Evolutionary conservation across 2,888 invertebrate genomes (phyloP), one percentile per base, ranked within the genome.

Genomic region (Muscina levida): DNA sequence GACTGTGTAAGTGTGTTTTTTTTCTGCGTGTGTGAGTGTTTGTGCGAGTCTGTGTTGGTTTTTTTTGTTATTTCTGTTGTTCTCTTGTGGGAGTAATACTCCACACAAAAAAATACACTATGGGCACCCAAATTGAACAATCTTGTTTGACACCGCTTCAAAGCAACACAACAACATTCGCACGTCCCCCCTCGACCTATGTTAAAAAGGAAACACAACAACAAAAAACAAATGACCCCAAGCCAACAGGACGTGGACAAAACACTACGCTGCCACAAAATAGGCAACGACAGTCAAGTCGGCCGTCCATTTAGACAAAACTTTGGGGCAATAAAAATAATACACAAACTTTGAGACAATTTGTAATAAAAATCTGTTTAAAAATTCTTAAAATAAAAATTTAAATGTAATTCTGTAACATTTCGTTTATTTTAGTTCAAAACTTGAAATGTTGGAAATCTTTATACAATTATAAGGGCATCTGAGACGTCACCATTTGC

Each of bases 281-380:
- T 17, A 44, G 48, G 15, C 46, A 15, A 46, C 46, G 15, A n/a
- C 46, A 15, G 46, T n/a, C 31, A 31, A 5, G 31, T 31, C 31
- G 31, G 46, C 13, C 24, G 22, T 3, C 53, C 53, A 53, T 24
- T 53, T 53, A 24, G 10, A 53, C 5, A 10, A 31, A 62, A 62
- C 11, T 10, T 62, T 22, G 22, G 62, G 62, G 42, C 62, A 42
- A 62, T 62, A 62, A 62, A 62, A 62, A 62, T 53, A 70, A 73
- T 39, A 65, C 66, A 8, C 13, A 65, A 70, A 79, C 70, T 42
- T 74, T 74, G 66, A 8, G 51, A 53, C 71, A 74, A 77, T 80
- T 80, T 77, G 80, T 71, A 59, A 51, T 71, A 57, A 59, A 79
- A 80, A 70, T 74, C 73, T 74, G 59, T 74, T 67, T 53, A 59